A percentile compares a stretch with the other conserved stretches of the same genome.
Evolutionary conservation across 2,797 vertebrate genomes (phyloP).

Genomic region (Melanotaenia parkinsoni): DNA sequence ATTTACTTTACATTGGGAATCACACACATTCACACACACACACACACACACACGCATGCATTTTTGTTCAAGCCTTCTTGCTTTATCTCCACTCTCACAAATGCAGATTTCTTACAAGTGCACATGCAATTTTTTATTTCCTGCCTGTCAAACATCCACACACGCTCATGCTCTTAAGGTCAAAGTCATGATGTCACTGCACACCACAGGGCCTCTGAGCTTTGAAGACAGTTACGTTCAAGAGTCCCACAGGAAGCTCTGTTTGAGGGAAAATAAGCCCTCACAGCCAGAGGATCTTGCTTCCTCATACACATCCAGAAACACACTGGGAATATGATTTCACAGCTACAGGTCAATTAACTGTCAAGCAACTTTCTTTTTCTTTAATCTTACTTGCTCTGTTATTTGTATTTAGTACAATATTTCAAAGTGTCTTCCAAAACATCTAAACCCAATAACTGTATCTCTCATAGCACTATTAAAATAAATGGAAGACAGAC

Average conservation of each 20-base stretch:
- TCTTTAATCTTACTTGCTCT: not conserved
- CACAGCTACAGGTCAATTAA: conserved; percentile 42
- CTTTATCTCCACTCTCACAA: conserved; percentile 1
- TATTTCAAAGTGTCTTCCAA: conserved; percentile 25
- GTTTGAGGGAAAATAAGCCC: conserved; percentile 64
- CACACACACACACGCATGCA: conserved; percentile 1
- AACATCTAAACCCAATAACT: conserved; percentile 18
- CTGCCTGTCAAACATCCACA: conserved; percentile 21
- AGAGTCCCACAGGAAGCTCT: conserved; percentile 65
- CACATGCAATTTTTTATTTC: conserved; percentile 3
- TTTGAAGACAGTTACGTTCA: conserved; percentile 66
- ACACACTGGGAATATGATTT: conserved; percentile 38
- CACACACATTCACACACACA: conserved; percentile 15
- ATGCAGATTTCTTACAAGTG: conserved; percentile 25
- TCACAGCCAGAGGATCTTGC: conserved; percentile 49
- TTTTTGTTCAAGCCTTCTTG: conserved; percentile 6
- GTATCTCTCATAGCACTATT: conserved; percentile 4
- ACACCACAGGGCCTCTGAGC: conserved; percentile 51
- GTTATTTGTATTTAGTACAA: conserved; percentile 7
- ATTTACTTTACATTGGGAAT: too few relatives aligned
- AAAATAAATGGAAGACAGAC: conserved; percentile 9
- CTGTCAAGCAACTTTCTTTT: conserved; percentile 14
- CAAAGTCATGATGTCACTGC: conserved; percentile 68
- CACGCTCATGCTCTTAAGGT: conserved; percentile 56
- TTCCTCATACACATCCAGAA: conserved; percentile 25